Evolutionary conservation across 2,113 vertebrate genomes (phyloP), one percentile per base, ranked within the genome.

Genomic region (Falcunculus frontatus): DNA sequence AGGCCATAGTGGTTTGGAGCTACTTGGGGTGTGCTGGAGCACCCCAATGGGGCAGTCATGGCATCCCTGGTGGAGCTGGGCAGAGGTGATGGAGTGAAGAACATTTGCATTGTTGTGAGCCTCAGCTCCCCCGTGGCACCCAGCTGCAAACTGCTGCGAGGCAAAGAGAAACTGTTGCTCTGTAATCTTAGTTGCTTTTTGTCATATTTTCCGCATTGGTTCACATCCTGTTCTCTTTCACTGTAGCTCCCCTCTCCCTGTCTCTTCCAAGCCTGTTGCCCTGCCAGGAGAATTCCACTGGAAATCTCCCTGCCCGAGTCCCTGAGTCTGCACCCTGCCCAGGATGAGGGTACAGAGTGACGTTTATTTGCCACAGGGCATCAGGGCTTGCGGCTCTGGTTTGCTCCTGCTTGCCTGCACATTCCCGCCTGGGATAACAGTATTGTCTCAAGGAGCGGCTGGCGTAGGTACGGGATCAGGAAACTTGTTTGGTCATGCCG

Each of bases 361-460:
- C 0, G 8, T 87, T 89, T 78, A 7, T 83, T 88, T 80, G 75
- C 65, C 63, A 25, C 39, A 11, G 52, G 86, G 75, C 67, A 70
- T 33, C 47, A 4, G 73, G 21, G 65, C 50, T 94, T 9, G 13
- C 0, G 1, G 72, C 52, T 79, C 44, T 82, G 53, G 7, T 89
- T 76, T 97, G 96, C 93, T 92, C 42, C 73, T 96, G 84, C 96
- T 91, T 95, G 96, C 80, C 80, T 52, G 77, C 17, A 35, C 80
- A 68, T 94, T 95, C 89, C 92, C 19, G 0, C 56, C 94, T 44
- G 85, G 93, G 90, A 97, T 94, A 95, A 94, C 68, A 96, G 84
- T 96, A 95, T 97, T 97, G 95, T 97, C 87, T 96, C 84, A 95
- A 97, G 96, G 96, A 96, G 91, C 1, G 52, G 95, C 87, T 89